These are phyloP conservation scores for Xanthostigma xanthostigma DNA, from an alignment of 2,888 invertebrate species.

Conservation along the genomic window DNA sequence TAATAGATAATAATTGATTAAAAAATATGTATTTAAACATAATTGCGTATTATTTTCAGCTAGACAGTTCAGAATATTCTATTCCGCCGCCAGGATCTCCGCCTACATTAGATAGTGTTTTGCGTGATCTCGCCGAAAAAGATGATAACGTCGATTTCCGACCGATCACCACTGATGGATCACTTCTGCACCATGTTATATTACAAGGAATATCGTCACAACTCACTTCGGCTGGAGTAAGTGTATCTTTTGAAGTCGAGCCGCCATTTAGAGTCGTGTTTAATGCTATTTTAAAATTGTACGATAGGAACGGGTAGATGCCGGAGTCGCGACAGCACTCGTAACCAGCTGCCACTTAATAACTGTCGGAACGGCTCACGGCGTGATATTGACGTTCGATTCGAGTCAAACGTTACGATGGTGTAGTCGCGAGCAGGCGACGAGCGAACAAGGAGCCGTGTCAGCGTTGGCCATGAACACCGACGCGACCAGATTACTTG, in stretches of 20 bases:
- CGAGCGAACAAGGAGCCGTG: conserved; percentile 60
- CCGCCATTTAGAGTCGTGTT: too few species aligned
- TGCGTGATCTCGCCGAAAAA: conserved; percentile 57
- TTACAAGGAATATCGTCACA: conserved; percentile 84
- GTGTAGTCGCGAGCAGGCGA: conserved; percentile 59
- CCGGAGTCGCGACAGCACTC: conserved; percentile 76
- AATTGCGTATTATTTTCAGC: conserved; percentile 29
- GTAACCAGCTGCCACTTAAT: conserved; percentile 62
- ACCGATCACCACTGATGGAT: conserved; percentile 39
- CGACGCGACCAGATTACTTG: conserved; percentile 72
- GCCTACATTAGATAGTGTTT: conserved; percentile 66
- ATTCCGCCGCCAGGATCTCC: conserved; percentile 60
- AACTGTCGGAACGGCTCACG: conserved; percentile 90
- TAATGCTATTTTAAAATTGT: conserved; percentile 4
- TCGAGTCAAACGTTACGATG: conserved; percentile 75
- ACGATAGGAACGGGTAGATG: conserved; percentile 69
- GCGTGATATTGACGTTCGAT: conserved; percentile 77
- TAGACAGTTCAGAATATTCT: conserved; percentile 69
- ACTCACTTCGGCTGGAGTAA: conserved; percentile 69
- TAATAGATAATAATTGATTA: neutral
- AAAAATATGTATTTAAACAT: neutral
- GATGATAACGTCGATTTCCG: conserved; percentile 40
- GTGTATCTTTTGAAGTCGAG: conserved; percentile 16
- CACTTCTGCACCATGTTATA: conserved; percentile 61
- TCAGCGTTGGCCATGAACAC: conserved; percentile 75